These are phyloP conservation scores for Ceramica pisi DNA, from an alignment of 2,888 invertebrate species.

Conservation along the genomic window DNA sequence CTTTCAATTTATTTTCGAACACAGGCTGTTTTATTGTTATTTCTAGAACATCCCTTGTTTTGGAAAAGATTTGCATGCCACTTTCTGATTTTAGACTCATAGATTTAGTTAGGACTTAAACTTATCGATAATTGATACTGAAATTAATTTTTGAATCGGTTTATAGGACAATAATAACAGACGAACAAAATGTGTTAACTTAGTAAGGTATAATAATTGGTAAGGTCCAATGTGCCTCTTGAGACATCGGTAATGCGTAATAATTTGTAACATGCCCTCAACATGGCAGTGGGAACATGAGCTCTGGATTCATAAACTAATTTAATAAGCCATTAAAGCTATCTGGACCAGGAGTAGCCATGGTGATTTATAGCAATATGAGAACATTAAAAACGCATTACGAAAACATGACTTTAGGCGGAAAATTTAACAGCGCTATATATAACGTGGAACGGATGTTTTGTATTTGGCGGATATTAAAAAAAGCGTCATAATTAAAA, in stretches of 20 bases:
- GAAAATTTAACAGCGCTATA: constrained; percentile 87
- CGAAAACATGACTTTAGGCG: constrained; percentile 90
- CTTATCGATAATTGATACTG: too few relatives aligned
- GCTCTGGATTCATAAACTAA: constrained; percentile 77
- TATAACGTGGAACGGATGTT: constrained; percentile 82
- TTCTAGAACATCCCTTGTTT: background rate
- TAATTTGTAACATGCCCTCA: constrained; percentile 40
- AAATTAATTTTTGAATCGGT: too few relatives aligned
- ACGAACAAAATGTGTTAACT: background rate
- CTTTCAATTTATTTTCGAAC: background rate
- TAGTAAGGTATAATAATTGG: background rate
- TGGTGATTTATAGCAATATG: constrained; percentile 90
- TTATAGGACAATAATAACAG: too few relatives aligned
- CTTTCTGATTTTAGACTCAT: too few relatives aligned
- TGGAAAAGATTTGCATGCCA: background rate
- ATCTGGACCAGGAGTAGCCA: constrained; percentile 89
- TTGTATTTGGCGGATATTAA: constrained; percentile 74
- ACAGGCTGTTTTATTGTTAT: background rate
- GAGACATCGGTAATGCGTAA: constrained; percentile 38
- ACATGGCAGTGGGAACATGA: constrained; percentile 38
- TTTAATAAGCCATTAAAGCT: constrained; percentile 90
- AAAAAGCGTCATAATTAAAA: constrained; percentile 59
- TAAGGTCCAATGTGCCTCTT: constrained; percentile 7
- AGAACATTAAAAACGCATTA: constrained; percentile 91
- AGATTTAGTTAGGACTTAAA: too few relatives aligned